phyloP scores from a whole-genome alignment of 2,888 invertebrate species.

The Eucera pruinosa region DNA sequence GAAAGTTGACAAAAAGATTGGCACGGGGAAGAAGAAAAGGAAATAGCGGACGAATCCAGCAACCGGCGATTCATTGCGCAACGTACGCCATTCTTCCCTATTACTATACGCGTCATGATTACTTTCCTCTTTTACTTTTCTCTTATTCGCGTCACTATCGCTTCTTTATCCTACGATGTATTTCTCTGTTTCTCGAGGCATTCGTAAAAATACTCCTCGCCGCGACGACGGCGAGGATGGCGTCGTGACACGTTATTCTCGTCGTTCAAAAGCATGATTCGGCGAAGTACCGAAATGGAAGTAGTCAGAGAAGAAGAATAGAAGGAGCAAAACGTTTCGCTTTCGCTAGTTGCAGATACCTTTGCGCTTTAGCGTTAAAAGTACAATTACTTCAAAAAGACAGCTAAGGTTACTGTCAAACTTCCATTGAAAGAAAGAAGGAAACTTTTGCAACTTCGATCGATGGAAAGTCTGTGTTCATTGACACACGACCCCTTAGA shows the following conservation, averaged over 20 bases:
- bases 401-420: too few relatives aligned
- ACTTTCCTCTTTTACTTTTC: neutral
- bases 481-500: constrained; percentile 8
- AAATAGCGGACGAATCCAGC: constrained; percentile 12
- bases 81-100: neutral
- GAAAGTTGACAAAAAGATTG: constrained; percentile 32
- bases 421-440: neutral
- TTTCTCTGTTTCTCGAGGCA: constrained; percentile 1
- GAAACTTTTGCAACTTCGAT: neutral
- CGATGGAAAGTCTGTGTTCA: neutral
- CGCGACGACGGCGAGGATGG: constrained; percentile 4
- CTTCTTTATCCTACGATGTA: neutral
- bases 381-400: too few relatives aligned
- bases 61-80: neutral
- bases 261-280: constrained; percentile 50
- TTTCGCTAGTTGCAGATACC: neutral
- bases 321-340: neutral
- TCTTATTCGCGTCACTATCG: neutral
- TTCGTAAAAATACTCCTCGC: constrained; percentile 54
- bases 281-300: constrained; percentile 46
- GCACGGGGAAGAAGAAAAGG: constrained; percentile 20
- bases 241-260: constrained; percentile 56
- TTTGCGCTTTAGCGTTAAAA: too few relatives aligned
- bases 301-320: neutral
- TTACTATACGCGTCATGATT: neutral